Conservation (phyloP, 2,113 vertebrate genomes). For the Pao palembangensis region DNA sequence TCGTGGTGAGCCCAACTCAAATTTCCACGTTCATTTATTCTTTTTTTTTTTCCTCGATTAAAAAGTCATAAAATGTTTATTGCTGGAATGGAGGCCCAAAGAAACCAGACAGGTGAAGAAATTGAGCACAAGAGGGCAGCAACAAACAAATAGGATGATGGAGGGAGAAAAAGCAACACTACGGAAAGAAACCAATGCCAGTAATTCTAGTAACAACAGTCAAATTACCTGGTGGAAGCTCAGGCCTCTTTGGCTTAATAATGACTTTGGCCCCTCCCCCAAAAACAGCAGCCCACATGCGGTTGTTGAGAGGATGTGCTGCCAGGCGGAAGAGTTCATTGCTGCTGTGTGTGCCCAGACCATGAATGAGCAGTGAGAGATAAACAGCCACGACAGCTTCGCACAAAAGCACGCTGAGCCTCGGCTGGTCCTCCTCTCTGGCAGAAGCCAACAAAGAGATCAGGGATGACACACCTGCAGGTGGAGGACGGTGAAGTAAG, state of each 20-base stretch:
- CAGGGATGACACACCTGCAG: slow-evolving; percentile 90
- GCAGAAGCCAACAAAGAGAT: slow-evolving; percentile 88
- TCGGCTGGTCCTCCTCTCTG: slow-evolving; percentile 90
- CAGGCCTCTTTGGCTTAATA: slow-evolving; percentile 87
- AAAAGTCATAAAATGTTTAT: not conserved
- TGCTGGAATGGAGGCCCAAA: slow-evolving; percentile 11
- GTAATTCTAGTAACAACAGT: not conserved
- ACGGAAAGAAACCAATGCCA: not conserved
- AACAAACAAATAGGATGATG: slow-evolving; percentile 3
- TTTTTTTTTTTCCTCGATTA: no score
- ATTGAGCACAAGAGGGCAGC: not conserved
- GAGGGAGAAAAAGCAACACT: not conserved
- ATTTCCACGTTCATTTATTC: not conserved
- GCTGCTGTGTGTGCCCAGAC: slow-evolving; percentile 88
- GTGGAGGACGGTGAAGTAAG: slow-evolving; percentile 1
- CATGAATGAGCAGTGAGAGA: slow-evolving; percentile 90
- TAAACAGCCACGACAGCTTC: slow-evolving; percentile 95
- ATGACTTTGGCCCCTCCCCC: slow-evolving; percentile 92
- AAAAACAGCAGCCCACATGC: slow-evolving; percentile 97
- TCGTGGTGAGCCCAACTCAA: slow-evolving; percentile 8
- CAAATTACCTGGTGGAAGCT: slow-evolving; percentile 83
- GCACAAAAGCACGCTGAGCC: slow-evolving; percentile 87
- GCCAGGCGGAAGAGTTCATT: slow-evolving; percentile 93
- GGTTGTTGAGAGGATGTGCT: slow-evolving; percentile 90
- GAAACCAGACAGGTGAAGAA: slow-evolving; percentile 13